These are phyloP conservation scores for Scomber scombrus DNA, from an alignment of 2,113 vertebrate genomes.

Conservation along the genomic window DNA sequence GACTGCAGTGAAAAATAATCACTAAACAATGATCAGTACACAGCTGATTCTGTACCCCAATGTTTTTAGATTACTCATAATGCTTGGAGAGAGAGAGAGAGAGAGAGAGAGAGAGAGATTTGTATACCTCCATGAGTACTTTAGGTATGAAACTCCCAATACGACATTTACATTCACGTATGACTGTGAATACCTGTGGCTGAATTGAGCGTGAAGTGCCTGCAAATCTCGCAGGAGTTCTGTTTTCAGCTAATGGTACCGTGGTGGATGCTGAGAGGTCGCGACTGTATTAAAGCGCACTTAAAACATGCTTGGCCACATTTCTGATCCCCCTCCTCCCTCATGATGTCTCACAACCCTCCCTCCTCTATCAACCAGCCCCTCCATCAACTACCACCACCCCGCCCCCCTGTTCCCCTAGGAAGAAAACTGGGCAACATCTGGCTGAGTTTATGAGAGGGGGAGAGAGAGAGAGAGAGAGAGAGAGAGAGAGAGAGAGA, in stretches of 20 bases:
- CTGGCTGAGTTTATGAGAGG: slow-evolving; percentile 85
- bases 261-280: slow-evolving; percentile 61
- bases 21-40: not conserved
- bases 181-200: slow-evolving; percentile 19
- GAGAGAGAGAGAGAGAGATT: too few species aligned
- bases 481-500: slow-evolving; percentile 49
- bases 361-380: slow-evolving; percentile 32
- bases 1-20: not conserved
- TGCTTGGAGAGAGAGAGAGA: not conserved
- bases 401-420: slow-evolving; percentile 61
- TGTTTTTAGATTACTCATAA: not conserved
- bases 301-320: slow-evolving; percentile 77
- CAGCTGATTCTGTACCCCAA: not conserved
- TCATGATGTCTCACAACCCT: slow-evolving; percentile 58
- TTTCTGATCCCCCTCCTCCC: slow-evolving; percentile 66
- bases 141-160: not conserved
- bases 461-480: slow-evolving; percentile 54
- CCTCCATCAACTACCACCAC: slow-evolving; percentile 17
- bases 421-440: slow-evolving; percentile 85
- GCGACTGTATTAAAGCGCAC: slow-evolving; percentile 63
- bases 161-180: too few species aligned
- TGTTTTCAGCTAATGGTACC: slow-evolving; percentile 56
- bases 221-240: slow-evolving; percentile 16
- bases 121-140: too few species aligned
- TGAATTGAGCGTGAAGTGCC: slow-evolving; percentile 30